Percentiles rank a stretch among this genome's conserved stretches.
phyloP scores from a whole-genome alignment of 1,140 invertebrate species.

The Calliphora vicina region DNA sequence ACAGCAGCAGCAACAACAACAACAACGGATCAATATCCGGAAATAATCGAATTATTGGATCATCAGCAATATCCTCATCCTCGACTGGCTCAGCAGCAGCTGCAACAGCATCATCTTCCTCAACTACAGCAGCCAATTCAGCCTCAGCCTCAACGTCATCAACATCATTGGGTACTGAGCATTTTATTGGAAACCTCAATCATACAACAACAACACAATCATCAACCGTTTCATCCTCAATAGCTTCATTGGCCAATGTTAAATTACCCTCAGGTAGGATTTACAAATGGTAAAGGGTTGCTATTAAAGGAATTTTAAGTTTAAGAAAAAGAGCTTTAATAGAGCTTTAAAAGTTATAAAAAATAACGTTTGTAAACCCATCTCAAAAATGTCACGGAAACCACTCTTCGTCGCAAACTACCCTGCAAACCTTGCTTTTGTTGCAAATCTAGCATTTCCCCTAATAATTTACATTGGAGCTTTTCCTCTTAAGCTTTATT shows the following conservation, averaged over 20 bases:
- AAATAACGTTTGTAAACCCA: too few relatives aligned
- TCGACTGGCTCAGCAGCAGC: constrained; percentile 35
- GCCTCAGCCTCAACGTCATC: constrained; percentile 42
- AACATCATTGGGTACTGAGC: constrained; percentile 40
- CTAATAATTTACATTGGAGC: too few relatives aligned
- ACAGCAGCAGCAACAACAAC: constrained; percentile 35
- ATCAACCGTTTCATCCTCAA: constrained; percentile 23
- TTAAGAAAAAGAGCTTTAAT: too few relatives aligned
- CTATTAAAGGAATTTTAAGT: too few relatives aligned
- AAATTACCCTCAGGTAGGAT: constrained; percentile 36
- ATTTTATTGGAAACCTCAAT: constrained; percentile 41
- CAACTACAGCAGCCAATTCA: constrained; percentile 40
- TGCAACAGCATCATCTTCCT: constrained; percentile 36
- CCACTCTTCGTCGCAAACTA: too few relatives aligned
- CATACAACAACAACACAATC: constrained; percentile 36
- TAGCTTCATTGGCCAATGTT: constrained; percentile 38
- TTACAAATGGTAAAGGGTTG: background rate
- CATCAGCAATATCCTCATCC: constrained; percentile 34
- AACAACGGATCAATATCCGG: constrained; percentile 18
- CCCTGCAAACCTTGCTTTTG: too few relatives aligned
- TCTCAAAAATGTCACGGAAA: too few relatives aligned
- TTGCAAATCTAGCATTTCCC: too few relatives aligned
- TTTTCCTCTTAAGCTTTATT: too few relatives aligned
- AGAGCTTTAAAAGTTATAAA: too few relatives aligned
- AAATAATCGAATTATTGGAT: constrained; percentile 31